Evolutionary conservation across 2,113 vertebrate genomes (phyloP).

Genomic region (Nothocercus julius): DNA sequence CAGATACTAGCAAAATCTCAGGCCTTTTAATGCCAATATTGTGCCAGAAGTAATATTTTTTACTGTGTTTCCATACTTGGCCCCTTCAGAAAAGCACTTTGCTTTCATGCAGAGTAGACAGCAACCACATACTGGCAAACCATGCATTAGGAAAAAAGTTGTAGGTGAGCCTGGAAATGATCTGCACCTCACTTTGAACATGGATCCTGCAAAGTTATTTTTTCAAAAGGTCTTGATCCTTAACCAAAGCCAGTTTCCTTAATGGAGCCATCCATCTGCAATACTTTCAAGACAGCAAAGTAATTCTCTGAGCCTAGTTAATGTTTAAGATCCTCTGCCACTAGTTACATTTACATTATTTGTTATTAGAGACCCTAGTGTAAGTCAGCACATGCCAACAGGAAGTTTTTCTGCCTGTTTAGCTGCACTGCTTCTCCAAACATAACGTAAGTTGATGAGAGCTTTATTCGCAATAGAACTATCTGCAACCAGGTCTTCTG

Average conservation of each 20-base stretch:
- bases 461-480: neutral
- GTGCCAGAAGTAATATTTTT: constrained; percentile 26
- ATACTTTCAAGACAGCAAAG: neutral
- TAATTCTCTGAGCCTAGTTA: neutral
- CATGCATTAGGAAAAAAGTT: neutral
- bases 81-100: neutral
- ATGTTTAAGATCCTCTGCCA: neutral
- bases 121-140: neutral
- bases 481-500: neutral
- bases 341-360: neutral
- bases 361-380: neutral
- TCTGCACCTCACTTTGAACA: neutral
- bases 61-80: neutral
- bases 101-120: neutral
- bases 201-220: neutral
- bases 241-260: neutral
- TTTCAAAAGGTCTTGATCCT: neutral
- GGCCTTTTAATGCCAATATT: neutral
- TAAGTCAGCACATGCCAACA: neutral
- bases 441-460: neutral
- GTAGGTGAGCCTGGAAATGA: neutral
- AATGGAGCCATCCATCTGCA: neutral
- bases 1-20: constrained; percentile 56
- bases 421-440: neutral
- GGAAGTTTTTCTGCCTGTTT: neutral